A percentile compares a stretch with the other conserved stretches of the same genome.
These are phyloP conservation scores for Caiman crocodilus DNA, from an alignment of 2,797 vertebrate species.

Conservation along the genomic window DNA sequence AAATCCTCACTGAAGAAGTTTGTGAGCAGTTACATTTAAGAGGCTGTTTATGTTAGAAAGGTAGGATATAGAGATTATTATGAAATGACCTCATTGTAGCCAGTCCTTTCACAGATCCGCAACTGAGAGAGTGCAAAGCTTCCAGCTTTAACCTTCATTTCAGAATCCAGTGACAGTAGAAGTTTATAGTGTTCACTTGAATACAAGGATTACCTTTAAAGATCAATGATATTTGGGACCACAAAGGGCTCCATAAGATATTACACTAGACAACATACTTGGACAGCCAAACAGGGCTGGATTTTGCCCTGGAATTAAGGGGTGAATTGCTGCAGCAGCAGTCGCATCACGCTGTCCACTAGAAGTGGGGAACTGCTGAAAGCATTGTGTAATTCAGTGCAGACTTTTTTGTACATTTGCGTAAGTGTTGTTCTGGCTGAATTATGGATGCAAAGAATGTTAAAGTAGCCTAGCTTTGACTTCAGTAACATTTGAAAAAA, in stretches of 20 bases:
- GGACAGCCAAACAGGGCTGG: rapidly evolving
- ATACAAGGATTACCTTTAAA: background rate
- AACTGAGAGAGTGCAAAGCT: background rate
- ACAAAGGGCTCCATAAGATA: background rate
- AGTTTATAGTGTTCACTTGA: background rate
- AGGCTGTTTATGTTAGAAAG: background rate
- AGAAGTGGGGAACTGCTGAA: no score
- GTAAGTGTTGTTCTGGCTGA: no score
- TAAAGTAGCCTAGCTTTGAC: background rate
- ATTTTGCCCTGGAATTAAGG: background rate
- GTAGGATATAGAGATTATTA: background rate
- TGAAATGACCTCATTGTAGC: background rate
- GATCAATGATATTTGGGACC: conserved; percentile 12
- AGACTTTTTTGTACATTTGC: no score
- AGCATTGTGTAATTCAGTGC: no score
- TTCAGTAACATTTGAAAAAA: background rate
- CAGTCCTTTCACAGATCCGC: background rate
- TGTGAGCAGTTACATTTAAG: background rate
- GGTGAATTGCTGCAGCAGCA: background rate
- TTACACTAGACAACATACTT: background rate
- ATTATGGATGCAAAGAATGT: no score
- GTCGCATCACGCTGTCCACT: no score
- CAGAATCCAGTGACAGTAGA: background rate
- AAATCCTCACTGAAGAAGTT: background rate
- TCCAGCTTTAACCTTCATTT: conserved; percentile 27